These are phyloP conservation scores for Eurytoma adleriae DNA, from an alignment of 2,888 invertebrate genomes.

Conservation along the genomic window DNA sequence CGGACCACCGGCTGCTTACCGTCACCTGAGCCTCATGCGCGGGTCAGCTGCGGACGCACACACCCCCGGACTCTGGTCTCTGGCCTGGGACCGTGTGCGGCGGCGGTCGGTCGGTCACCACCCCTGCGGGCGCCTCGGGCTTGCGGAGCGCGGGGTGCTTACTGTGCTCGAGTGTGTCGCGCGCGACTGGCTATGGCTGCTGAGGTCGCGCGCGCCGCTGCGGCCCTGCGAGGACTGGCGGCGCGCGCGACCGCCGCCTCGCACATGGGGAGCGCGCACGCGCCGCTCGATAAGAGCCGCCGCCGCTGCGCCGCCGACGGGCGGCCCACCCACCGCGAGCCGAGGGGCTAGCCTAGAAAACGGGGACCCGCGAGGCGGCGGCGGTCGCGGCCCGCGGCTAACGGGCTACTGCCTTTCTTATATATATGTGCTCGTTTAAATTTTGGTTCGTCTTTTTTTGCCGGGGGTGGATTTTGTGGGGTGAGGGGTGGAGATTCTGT, in stretches of 20 bases:
- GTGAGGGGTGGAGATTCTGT: no score
- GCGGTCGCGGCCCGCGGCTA: not conserved
- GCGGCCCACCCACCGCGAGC: not conserved
- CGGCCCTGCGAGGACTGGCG: not conserved
- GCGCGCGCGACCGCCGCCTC: not conserved
- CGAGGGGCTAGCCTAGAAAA: conserved; percentile 6
- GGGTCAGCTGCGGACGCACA: no score
- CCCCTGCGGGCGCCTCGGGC: no score
- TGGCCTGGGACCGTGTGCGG: no score
- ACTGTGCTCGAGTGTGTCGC: no score
- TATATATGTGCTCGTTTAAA: no score
- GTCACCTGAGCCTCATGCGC: no score
- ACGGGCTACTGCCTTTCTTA: not conserved
- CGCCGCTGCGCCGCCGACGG: not conserved
- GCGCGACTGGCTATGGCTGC: not conserved
- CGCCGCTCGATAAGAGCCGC: conserved; percentile 51
- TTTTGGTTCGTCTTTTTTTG: no score
- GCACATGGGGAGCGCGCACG: conserved; percentile 37
- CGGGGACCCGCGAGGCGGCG: not conserved
- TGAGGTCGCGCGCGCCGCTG: conserved; percentile 18
- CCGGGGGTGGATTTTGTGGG: no score
- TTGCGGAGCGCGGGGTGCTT: no score
- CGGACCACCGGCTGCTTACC: not conserved
- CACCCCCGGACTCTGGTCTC: no score
- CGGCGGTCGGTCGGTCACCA: no score